A percentile compares a stretch with the other conserved stretches of the same genome.
These are phyloP conservation scores for Caretta caretta DNA, from an alignment of 2,113 vertebrate genomes.

Conservation along the genomic window DNA sequence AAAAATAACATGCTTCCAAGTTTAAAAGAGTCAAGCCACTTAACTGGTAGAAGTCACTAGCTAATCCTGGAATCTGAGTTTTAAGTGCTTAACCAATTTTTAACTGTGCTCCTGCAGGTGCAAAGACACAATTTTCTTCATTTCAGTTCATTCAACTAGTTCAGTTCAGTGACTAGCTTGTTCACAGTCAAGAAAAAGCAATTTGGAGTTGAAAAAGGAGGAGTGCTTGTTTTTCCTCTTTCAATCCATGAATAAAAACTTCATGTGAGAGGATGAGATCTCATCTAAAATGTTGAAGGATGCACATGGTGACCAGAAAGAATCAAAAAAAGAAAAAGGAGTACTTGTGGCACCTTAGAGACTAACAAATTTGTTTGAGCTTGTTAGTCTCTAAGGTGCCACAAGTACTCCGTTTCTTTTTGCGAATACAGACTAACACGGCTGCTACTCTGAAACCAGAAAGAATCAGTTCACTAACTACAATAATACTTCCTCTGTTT, in stretches of 20 bases:
- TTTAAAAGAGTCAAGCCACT: not conserved
- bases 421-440: too few relatives aligned
- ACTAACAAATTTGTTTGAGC: too few relatives aligned
- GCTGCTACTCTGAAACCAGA: not conserved
- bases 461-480: not conserved
- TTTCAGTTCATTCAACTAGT: not conserved
- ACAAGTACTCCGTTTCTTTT: too few relatives aligned
- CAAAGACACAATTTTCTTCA: not conserved
- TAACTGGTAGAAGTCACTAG: not conserved
- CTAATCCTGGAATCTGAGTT: not conserved
- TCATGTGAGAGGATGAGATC: not conserved
- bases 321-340: not conserved
- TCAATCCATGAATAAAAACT: not conserved
- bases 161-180: not conserved
- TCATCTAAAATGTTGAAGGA: not conserved
- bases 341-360: too few relatives aligned
- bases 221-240: not conserved
- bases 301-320: not conserved
- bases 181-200: not conserved
- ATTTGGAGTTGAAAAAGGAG: not conserved
- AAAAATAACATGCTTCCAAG: not conserved
- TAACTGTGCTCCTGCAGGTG: not conserved
- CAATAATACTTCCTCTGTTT: not conserved
- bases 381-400: too few relatives aligned
- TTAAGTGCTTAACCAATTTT: not conserved